Percentiles rank a stretch among this genome's conserved stretches.
Conservation (phyloP, 2,113 vertebrate genomes). For the Hemibagrus wyckioides region DNA sequence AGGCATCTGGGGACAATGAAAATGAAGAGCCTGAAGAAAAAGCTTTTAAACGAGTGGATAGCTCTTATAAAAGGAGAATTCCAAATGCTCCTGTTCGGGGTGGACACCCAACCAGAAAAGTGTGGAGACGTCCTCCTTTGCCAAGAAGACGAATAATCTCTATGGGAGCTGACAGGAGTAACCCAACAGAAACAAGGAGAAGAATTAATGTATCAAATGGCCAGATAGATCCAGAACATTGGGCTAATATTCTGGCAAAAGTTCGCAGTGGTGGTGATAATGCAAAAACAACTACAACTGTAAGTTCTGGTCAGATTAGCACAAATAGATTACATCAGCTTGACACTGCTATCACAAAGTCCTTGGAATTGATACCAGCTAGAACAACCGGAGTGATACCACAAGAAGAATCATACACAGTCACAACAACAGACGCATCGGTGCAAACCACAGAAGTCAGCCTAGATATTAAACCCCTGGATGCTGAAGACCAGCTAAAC, state of each 20-base stretch:
- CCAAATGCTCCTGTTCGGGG: slow-evolving; percentile 43
- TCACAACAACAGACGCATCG: slow-evolving; percentile 4
- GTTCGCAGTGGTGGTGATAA: slow-evolving; percentile 76
- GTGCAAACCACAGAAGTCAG: background rate
- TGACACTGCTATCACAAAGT: slow-evolving; percentile 13
- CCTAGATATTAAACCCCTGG: slow-evolving; percentile 48
- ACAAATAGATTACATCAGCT: slow-evolving; percentile 46
- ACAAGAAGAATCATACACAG: background rate
- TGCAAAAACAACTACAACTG: slow-evolving; percentile 61
- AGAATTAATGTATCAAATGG: slow-evolving; percentile 78
- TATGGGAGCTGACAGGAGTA: slow-evolving; percentile 70
- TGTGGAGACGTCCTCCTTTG: slow-evolving; percentile 58
- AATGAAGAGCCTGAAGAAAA: slow-evolving; percentile 47
- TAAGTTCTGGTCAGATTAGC: slow-evolving; percentile 46
- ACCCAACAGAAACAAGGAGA: slow-evolving; percentile 73
- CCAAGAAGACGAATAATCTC: slow-evolving; percentile 56
- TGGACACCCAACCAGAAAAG: slow-evolving; percentile 60
- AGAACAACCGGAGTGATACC: background rate
- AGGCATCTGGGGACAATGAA: slow-evolving; percentile 74
- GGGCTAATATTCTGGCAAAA: slow-evolving; percentile 88
- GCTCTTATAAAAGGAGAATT: slow-evolving; percentile 39
- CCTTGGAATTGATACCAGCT: slow-evolving; percentile 68
- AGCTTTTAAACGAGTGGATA: slow-evolving; percentile 18
- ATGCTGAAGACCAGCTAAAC: slow-evolving; percentile 38
- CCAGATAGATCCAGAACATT: slow-evolving; percentile 85